These are phyloP conservation scores for Nemurella pictetii DNA, from an alignment of 2,888 invertebrate species.

Conservation along the genomic window DNA sequence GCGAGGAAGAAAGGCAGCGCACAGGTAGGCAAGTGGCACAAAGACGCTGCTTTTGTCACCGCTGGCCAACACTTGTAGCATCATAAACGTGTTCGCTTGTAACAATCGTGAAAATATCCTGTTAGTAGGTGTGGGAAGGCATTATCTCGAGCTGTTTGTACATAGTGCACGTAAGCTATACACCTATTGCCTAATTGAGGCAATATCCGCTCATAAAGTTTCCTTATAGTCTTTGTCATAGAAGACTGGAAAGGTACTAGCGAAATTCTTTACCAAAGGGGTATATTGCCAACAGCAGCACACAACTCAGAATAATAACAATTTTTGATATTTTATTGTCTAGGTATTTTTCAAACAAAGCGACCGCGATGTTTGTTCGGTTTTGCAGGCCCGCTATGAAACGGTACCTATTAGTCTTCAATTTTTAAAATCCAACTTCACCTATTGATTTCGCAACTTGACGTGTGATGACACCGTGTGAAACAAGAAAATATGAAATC, in stretches of 20 bases:
- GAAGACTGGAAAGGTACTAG: not conserved
- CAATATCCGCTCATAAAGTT: not conserved
- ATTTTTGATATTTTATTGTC: not conserved
- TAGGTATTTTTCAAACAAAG: not conserved
- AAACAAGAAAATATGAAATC: not conserved
- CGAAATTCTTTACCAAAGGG: not conserved
- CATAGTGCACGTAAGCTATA: not conserved
- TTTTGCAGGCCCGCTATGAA: not conserved
- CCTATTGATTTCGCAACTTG: not conserved
- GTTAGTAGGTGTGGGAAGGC: slow-evolving; percentile 10
- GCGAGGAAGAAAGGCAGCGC: not conserved
- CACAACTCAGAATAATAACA: not conserved
- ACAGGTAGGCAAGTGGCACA: not conserved
- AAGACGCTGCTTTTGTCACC: not conserved
- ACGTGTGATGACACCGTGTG: not conserved
- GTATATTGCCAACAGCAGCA: not conserved
- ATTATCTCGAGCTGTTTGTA: slow-evolving; percentile 2
- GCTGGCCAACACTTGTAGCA: not conserved
- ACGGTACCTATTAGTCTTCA: not conserved
- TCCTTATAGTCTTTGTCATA: not conserved
- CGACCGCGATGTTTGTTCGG: not conserved
- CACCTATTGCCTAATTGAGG: not conserved
- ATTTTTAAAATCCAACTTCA: not conserved
- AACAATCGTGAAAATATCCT: slow-evolving; percentile 8
- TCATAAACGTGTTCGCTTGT: not conserved